Conservation (phyloP, 2,888 invertebrate species). For the Magallana nippona region DNA sequence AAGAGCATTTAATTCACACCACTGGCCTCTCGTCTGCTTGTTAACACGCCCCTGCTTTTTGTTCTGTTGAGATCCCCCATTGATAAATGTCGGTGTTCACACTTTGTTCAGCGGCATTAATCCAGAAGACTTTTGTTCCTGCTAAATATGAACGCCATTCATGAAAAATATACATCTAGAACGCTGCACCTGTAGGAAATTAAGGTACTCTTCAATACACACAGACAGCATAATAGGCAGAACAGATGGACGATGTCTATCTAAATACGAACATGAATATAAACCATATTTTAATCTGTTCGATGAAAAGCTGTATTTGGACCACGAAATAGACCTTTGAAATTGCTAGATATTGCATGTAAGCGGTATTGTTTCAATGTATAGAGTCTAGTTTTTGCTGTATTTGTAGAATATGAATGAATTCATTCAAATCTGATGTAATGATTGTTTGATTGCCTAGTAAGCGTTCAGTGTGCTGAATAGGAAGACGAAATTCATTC, state of each 20-base stretch:
- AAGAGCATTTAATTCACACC: constrained; percentile 29
- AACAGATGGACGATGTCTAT: constrained; percentile 27
- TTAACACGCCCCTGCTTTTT: constrained; percentile 10
- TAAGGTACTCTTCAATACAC: constrained; percentile 25
- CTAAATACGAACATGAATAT: constrained; percentile 3
- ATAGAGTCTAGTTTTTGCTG: neutral
- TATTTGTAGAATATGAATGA: constrained; percentile 17
- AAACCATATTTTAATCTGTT: constrained; percentile 8
- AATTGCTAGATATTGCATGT: neutral
- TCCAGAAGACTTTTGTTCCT: constrained; percentile 24
- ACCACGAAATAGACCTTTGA: constrained; percentile 4
- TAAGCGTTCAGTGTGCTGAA: constrained; percentile 1
- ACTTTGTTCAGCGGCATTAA: constrained; percentile 22
- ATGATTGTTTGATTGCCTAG: constrained; percentile 27
- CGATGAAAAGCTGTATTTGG: constrained; percentile 29
- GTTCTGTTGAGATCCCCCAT: constrained; percentile 20
- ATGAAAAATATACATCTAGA: constrained; percentile 3
- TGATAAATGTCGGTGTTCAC: constrained; percentile 32
- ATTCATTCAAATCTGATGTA: constrained; percentile 31
- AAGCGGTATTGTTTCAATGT: neutral
- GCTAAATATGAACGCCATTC: constrained; percentile 16
- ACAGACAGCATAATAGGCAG: constrained; percentile 1
- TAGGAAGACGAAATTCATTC: constrained; percentile 1
- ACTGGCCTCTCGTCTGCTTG: constrained; percentile 8
- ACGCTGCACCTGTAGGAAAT: constrained; percentile 19